Evolutionary conservation across 1,140 invertebrate genomes (phyloP), one percentile per base, ranked within the genome.

Genomic region (Drosophila rufa): DNA sequence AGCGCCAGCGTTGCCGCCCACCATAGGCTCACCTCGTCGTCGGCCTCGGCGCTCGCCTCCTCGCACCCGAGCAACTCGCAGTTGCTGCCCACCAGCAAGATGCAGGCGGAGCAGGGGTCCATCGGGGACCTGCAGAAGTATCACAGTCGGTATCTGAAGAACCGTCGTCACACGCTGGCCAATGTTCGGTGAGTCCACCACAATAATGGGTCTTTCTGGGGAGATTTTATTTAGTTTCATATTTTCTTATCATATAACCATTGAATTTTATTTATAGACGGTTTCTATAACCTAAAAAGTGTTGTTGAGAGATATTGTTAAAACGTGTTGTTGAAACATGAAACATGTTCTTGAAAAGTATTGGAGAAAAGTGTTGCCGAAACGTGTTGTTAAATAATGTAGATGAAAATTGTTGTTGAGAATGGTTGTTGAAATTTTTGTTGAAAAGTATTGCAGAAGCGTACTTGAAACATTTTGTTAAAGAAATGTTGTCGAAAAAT

Each of bases 101-200:
- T 97, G 97, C 97, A 97, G 94, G 97, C 96, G 59, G 97, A 97
- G 93, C 96, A 97, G 92, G 97, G 97, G 45, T 96, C 96, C 93
- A 97, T 97, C 91, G 96, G 96, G 48, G 96, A 97, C 91, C 94
- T 97, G 62, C 96, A 97, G 82, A 96, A 96, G 82, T 97, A 97
- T 92, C 97, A 97, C 91, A 97, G 96, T 83, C 93, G 96, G 78
- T 96, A 96, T 93, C 95, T 97, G 60, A 95, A 96, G 92, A 97
- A 96, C 84, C 94, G 97, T 27, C 94, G 97, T 45, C 97, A 97
- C 92, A 97, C 97, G 5, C 94, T 97, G 78, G 97, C 97, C 60
- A 97, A 97, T 93, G 97, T 97, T 93, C 96, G 96, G 96, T 97
- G 93, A 97, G 96, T 30, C 27, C 22, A 25, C 22, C 22, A 25